Evolutionary conservation across 2,888 invertebrate species (phyloP), one percentile per base, ranked within the genome.

Genomic region (Drosophila neotestacea): DNA sequence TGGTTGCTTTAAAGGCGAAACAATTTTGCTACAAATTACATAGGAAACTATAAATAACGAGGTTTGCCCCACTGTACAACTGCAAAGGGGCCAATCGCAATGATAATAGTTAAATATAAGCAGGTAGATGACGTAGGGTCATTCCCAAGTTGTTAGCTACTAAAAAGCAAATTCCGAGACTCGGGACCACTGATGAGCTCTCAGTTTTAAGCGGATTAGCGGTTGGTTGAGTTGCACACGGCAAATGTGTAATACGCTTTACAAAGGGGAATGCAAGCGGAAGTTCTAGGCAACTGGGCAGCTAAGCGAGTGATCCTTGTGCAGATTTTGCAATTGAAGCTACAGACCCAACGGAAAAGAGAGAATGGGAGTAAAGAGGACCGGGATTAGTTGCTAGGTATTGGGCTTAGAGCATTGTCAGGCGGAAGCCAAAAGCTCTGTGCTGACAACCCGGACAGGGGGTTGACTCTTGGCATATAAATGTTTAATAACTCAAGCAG

Each of bases 171-270:
- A 41, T 59, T 30, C 54, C 68, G n/a, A 38, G n/a, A 16, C 10
- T 55, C 28, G 28, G 34, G n/a, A 6, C 48, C 48, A 63, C 70
- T 71, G 81, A 67, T 70, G 68, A 76, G 73, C 77, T 71, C 82
- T 76, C 79, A 70, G 79, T 67, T 76, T 64, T 81, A 83, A 82
- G 87, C 85, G 79, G 79, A 79, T 83, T 85, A 76, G 51, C 70
- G 74, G 56, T 74, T 70, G 54, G 74, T 34, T 65, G 65, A 47
- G 58, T 13, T 58, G 47, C 77, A 64, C 54, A 59, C 52, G 36
- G 44, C 46, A 70, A 74, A 48, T 74, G 70, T 74, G 70, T 77
- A 81, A 79, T 73, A 67, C 78, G 81, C 78, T 73, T 77, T 73
- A 32, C 7, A 4, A 10, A n/a, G 27, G 5, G 44, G 6, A 1